Percentiles rank a stretch among this genome's conserved stretches.
phyloP scores from a whole-genome alignment of 2,888 invertebrate species.

The Agonopterix heracliana region DNA sequence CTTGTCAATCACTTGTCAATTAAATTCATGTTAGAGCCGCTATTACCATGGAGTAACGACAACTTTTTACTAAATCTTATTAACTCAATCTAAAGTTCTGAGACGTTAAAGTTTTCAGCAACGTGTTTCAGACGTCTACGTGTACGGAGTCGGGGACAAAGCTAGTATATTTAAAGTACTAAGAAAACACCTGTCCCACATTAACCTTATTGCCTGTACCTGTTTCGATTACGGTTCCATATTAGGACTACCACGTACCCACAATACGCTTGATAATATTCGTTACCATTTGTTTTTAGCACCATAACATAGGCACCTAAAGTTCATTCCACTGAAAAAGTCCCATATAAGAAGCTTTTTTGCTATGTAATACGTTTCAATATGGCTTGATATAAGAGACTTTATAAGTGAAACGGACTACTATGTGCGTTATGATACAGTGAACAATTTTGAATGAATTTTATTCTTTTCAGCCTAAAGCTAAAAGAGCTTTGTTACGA shows the following conservation, averaged over 20 bases:
- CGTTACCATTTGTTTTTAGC: conserved; percentile 7
- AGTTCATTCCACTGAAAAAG: neutral
- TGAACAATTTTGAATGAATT: too few species aligned
- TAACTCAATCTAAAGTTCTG: too few species aligned
- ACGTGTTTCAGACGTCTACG: neutral
- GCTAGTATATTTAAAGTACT: neutral
- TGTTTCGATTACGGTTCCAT: neutral
- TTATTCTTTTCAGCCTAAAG: too few species aligned
- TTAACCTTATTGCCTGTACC: neutral
- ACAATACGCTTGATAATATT: conserved; percentile 5
- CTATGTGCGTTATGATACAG: neutral
- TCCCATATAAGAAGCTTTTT: neutral
- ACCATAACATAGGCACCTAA: neutral
- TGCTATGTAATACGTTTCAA: neutral
- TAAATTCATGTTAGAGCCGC: too few species aligned
- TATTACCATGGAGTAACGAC: too few species aligned
- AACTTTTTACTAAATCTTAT: too few species aligned
- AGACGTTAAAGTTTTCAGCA: neutral
- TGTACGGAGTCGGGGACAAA: neutral
- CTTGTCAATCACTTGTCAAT: too few species aligned
- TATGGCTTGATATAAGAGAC: neutral
- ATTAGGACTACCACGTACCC: neutral
- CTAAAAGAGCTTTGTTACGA: too few species aligned
- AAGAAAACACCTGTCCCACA: neutral
- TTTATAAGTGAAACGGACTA: neutral